These are phyloP conservation scores for Sibirionetta formosa DNA, from an alignment of 2,797 vertebrate species.

Conservation along the genomic window DNA sequence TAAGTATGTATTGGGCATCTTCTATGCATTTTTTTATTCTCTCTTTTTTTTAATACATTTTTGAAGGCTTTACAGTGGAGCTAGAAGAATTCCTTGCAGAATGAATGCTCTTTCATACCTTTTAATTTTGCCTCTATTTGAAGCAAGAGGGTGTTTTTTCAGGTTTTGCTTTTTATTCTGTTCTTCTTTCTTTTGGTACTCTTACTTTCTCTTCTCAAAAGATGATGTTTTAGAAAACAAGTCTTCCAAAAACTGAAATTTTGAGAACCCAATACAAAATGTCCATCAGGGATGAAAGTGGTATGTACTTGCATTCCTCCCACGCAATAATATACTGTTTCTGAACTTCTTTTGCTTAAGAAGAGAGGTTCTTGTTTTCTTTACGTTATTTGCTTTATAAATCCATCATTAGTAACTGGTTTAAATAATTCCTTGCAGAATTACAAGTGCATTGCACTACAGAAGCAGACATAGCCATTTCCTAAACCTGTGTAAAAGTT, in stretches of 20 bases:
- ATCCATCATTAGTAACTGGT: not conserved
- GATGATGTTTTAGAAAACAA: not conserved
- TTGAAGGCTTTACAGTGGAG: not conserved
- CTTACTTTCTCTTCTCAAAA: not conserved
- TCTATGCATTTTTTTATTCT: not conserved
- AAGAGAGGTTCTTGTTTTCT: not conserved
- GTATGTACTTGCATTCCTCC: constrained; percentile 13
- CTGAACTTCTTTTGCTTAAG: not conserved
- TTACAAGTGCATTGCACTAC: not conserved
- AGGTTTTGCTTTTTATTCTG: not conserved
- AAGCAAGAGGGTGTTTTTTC: not conserved
- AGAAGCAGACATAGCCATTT: not conserved
- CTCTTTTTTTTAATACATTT: not conserved
- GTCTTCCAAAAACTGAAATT: not conserved
- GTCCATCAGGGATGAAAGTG: not conserved
- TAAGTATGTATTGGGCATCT: not conserved
- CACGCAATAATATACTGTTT: not conserved
- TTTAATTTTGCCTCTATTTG: not conserved
- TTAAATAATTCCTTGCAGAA: not conserved
- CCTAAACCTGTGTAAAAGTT: not conserved
- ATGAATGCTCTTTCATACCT: not conserved
- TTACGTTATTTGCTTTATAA: constrained; percentile 1
- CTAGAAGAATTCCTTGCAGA: not conserved
- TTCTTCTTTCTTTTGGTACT: not conserved
- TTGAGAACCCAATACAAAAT: constrained; percentile 1